Conservation (phyloP, 2,888 invertebrate species). For the Oxystoma pomonae region DNA sequence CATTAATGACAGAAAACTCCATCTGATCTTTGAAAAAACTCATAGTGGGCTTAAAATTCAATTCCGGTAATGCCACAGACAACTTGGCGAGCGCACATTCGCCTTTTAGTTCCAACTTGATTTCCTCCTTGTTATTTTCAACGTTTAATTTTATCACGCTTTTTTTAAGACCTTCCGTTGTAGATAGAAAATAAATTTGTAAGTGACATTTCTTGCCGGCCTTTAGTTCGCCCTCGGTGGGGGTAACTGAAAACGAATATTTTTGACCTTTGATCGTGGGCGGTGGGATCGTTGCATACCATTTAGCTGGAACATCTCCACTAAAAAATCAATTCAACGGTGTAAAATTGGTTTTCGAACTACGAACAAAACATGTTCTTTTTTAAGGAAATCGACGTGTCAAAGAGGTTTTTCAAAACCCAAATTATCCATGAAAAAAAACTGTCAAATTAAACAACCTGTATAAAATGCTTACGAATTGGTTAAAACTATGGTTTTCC, state of each 20-base stretch:
- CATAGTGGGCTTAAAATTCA: constrained; percentile 59
- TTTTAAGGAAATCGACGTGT: too few species aligned
- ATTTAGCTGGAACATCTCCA: constrained; percentile 55
- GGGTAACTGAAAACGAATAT: constrained; percentile 36
- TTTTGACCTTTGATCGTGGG: constrained; percentile 30
- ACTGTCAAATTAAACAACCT: too few species aligned
- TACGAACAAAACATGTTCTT: too few species aligned
- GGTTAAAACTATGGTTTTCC: constrained; percentile 52
- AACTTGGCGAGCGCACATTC: constrained; percentile 54
- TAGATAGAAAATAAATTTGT: constrained; percentile 56
- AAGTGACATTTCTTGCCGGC: constrained; percentile 52
- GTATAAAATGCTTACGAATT: constrained; percentile 51
- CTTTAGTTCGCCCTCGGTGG: constrained; percentile 49
- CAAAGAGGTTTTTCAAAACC: too few species aligned
- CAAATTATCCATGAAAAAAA: too few species aligned
- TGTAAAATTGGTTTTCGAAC: too few species aligned
- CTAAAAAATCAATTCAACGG: constrained; percentile 48
- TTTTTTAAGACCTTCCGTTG: constrained; percentile 46
- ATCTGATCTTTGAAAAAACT: constrained; percentile 61
- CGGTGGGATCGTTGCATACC: constrained; percentile 51
- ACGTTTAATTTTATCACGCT: constrained; percentile 43
- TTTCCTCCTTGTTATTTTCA: constrained; percentile 51
- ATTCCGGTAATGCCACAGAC: constrained; percentile 49
- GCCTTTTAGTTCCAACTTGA: constrained; percentile 51
- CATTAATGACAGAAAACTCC: constrained; percentile 59